Evolutionary conservation across 2,113 vertebrate genomes (phyloP).

Genomic region (Eulemur macaco): DNA sequence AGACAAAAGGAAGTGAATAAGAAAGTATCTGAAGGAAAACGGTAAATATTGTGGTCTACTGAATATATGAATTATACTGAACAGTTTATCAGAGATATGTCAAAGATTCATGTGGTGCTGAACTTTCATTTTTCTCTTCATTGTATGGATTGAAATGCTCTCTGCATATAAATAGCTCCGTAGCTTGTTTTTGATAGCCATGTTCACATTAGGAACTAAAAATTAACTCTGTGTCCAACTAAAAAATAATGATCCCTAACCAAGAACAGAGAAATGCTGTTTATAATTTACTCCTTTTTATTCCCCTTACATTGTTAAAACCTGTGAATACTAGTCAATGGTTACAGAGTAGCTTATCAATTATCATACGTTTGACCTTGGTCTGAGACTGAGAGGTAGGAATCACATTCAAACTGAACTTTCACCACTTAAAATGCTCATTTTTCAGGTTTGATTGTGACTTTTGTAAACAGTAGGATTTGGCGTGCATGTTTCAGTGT

Average conservation of each 20-base stretch:
- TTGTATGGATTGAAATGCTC: neutral
- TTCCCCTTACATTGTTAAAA: neutral
- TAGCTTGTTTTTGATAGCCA: neutral
- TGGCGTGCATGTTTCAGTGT: neutral
- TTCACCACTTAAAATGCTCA: neutral
- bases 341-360: neutral
- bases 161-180: slow-evolving; percentile 17
- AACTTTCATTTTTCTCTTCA: slow-evolving; percentile 33
- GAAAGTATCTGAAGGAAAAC: slow-evolving; percentile 48
- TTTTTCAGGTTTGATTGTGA: neutral
- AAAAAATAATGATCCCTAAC: slow-evolving; percentile 7
- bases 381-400: neutral
- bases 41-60: slow-evolving; percentile 48
- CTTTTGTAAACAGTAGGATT: neutral
- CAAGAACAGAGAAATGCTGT: neutral
- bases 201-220: neutral
- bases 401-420: neutral
- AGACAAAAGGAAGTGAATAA: neutral
- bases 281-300: neutral
- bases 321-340: neutral
- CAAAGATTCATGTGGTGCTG: slow-evolving; percentile 26
- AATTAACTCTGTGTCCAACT: neutral
- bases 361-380: neutral
- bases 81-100: slow-evolving; percentile 56
- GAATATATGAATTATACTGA: slow-evolving; percentile 62